These are phyloP conservation scores for Amphiprion ocellaris DNA, from an alignment of 2,113 vertebrate species.

Conservation along the genomic window DNA sequence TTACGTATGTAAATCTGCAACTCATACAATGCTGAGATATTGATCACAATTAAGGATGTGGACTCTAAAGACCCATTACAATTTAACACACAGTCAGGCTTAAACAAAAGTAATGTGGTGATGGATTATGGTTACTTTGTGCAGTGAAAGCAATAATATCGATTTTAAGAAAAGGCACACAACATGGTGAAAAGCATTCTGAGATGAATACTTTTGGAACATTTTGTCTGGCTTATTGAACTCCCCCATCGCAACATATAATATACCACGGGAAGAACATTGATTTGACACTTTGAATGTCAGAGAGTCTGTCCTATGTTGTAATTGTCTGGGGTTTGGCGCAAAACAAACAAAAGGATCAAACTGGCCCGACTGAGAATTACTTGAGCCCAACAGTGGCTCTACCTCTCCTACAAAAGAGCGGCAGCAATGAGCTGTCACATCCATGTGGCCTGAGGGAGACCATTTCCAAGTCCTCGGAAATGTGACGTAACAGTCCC, in stretches of 20 bases:
- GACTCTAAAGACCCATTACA: slow-evolving; percentile 43
- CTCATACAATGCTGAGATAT: slow-evolving; percentile 25
- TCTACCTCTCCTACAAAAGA: slow-evolving; percentile 47
- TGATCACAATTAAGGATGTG: slow-evolving; percentile 49
- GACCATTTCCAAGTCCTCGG: slow-evolving; percentile 46
- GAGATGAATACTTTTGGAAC: slow-evolving; percentile 47
- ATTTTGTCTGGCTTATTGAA: slow-evolving; percentile 56
- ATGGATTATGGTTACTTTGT: slow-evolving; percentile 54
- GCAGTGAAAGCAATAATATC: slow-evolving; percentile 56
- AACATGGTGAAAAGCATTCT: slow-evolving; percentile 38
- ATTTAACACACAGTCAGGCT: slow-evolving; percentile 46
- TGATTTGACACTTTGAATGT: slow-evolving; percentile 69
- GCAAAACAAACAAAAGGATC: slow-evolving; percentile 69
- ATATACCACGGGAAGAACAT: slow-evolving; percentile 47
- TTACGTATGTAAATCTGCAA: slow-evolving; percentile 18
- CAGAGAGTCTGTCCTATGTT: slow-evolving; percentile 35
- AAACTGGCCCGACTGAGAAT: slow-evolving; percentile 60
- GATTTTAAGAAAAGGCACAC: slow-evolving; percentile 50
- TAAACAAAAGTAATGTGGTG: slow-evolving; percentile 45
- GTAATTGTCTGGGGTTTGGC: slow-evolving; percentile 56
- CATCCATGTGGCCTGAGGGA: slow-evolving; percentile 31
- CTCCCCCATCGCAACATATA: slow-evolving; percentile 41
- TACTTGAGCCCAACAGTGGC: slow-evolving; percentile 44
- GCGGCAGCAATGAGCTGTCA: slow-evolving; percentile 57
- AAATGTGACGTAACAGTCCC: slow-evolving; percentile 31